A percentile compares a stretch with the other conserved stretches of the same genome.
Conservation (phyloP, 1,140 invertebrate species). For the Andricus grossulariae region DNA sequence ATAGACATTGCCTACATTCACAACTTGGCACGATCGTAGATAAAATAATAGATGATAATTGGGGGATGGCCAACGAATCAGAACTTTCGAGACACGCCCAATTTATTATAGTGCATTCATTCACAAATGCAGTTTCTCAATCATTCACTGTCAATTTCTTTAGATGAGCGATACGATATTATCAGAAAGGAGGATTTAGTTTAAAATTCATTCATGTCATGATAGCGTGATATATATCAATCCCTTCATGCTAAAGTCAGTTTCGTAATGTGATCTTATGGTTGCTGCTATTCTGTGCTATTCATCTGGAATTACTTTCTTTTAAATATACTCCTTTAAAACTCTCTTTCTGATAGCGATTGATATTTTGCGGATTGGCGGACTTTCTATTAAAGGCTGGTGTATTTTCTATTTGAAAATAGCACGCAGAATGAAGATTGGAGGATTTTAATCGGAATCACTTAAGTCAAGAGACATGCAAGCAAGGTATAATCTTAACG, state of each 20-base stretch:
- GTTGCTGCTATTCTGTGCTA: not conserved
- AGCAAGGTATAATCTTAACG: slow-evolving; percentile 36
- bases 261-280: not conserved
- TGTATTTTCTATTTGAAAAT: not conserved
- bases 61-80: slow-evolving; percentile 5
- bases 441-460: slow-evolving; percentile 20
- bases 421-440: slow-evolving; percentile 4
- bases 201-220: slow-evolving; percentile 19
- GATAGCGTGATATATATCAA: slow-evolving; percentile 28
- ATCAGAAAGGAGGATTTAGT: slow-evolving; percentile 1
- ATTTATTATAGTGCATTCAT: slow-evolving; percentile 28
- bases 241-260: slow-evolving; percentile 7
- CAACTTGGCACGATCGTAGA: not conserved
- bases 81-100: slow-evolving; percentile 6
- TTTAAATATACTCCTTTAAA: no score
- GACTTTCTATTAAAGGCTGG: not conserved
- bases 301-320: no score
- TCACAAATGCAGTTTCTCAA: slow-evolving; percentile 13
- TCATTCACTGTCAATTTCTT: slow-evolving; percentile 27
- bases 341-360: no score
- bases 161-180: slow-evolving; percentile 14
- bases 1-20: no score
- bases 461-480: slow-evolving; percentile 18
- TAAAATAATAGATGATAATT: not conserved
- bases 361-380: no score